phyloP scores from a whole-genome alignment of 1,140 invertebrate species.

The Ostrea denselamellosa region DNA sequence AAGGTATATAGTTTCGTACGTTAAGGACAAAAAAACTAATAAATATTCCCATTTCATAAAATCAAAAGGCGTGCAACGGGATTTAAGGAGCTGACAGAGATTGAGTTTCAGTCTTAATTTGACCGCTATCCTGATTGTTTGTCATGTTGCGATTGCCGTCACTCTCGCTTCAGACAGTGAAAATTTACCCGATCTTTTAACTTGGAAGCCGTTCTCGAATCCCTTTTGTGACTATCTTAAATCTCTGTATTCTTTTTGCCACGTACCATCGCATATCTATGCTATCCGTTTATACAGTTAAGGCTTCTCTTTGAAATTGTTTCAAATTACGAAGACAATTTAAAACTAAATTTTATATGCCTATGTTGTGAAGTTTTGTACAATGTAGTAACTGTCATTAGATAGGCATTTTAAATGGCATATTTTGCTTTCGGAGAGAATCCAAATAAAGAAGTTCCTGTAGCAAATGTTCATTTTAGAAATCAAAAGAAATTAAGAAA shows the following conservation, averaged over 20 bases:
- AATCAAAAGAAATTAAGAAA: no score
- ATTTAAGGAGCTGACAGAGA: slow-evolving; percentile 11
- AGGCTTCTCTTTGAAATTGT: not conserved
- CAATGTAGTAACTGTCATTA: no score
- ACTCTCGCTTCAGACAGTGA: not conserved
- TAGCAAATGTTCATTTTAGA: no score
- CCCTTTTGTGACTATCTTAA: not conserved
- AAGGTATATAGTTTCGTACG: not conserved
- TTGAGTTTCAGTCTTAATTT: slow-evolving; percentile 22
- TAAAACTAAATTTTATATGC: no score
- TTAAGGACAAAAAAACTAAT: not conserved
- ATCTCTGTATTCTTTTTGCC: not conserved
- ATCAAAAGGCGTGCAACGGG: slow-evolving; percentile 1
- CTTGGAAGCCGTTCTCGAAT: not conserved
- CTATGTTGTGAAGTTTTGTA: no score
- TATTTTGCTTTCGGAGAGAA: no score
- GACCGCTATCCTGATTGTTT: not conserved
- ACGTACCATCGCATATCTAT: not conserved
- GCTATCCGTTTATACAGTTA: not conserved
- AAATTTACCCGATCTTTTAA: not conserved
- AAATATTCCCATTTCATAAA: not conserved
- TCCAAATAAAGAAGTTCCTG: no score
- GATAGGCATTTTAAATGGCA: no score
- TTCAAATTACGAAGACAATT: not conserved
- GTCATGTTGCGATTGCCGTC: not conserved